Evolutionary conservation across 2,888 invertebrate genomes (phyloP).

Genomic region (Drosophila birchii): DNA sequence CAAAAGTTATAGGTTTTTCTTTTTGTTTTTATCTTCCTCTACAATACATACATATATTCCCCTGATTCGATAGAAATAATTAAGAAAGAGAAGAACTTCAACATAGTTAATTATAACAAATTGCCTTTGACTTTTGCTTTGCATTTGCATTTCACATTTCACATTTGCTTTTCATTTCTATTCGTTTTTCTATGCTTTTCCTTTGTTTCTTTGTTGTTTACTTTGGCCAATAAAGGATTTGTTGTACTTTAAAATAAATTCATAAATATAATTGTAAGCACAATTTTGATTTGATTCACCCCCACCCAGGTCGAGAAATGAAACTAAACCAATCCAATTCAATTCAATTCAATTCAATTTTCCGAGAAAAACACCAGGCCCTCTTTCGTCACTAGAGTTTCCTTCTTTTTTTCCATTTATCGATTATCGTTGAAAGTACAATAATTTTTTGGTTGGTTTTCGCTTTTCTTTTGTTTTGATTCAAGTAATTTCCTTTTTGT

Average conservation of each 20-base stretch:
- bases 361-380: conserved; percentile 5
- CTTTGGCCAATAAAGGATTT: conserved; percentile 71
- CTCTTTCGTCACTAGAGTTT: not conserved
- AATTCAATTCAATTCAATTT: conserved; percentile 6
- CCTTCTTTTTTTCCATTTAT: conserved; percentile 4
- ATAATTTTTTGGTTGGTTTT: conserved; percentile 44
- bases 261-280: conserved; percentile 73
- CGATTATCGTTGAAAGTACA: conserved; percentile 49
- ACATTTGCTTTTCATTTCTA: conserved; percentile 26
- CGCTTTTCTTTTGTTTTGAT: conserved; percentile 55
- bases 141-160: conserved; percentile 37
- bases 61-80: conserved; percentile 40
- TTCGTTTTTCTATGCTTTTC: not conserved
- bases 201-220: conserved; percentile 37
- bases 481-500: conserved; percentile 69
- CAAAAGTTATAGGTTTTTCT: conserved; percentile 60
- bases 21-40: conserved; percentile 31
- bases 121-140: conserved; percentile 47
- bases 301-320: conserved; percentile 43
- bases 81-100: conserved; percentile 41
- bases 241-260: conserved; percentile 69
- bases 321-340: conserved; percentile 39
- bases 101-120: conserved; percentile 45
- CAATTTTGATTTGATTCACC: conserved; percentile 70
- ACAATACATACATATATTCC: conserved; percentile 15